Base-by-base conservation (phyloP, 2,888 invertebrate genomes). In the Coelinius sp. region DNA sequence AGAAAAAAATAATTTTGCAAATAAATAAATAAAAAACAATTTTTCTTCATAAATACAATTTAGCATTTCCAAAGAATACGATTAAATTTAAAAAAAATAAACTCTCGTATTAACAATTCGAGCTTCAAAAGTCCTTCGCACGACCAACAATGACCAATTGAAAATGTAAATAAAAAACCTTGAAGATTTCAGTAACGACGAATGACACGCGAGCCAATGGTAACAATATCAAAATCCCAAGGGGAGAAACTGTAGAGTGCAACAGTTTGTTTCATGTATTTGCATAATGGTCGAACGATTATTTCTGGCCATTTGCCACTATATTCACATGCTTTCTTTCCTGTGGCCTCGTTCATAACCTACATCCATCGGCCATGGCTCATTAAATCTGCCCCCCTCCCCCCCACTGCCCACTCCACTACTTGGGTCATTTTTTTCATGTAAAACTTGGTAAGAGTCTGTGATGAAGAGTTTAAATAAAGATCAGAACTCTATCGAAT, bases 261-360 rank as follows among this genome's bases (percentile, higher is more conserved):
- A 68, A 68, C 68, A 68, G 68, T 68, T 68, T 68, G 44, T 38
- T 22, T 31, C 44, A 25, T 68, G 53, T 24, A 68, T 68, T 68
- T 68, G 53, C 68, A 68, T 68, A 68, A 68, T 68, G 24, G 68
- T 38, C 25, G 56, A 56, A 56, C 68, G 38, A 56, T 68, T 4
- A 56, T 68, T 56, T 46, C 59, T 68, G 56, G 56, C 52, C 41
- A 25, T 38, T 41, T 56, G 68, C 68, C 68, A 53, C 35, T 46
- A 64, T 27, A 31, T 1, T 7, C 17, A 31, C 17, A 31, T 14
- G 20, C 10, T 56, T 56, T 31, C 31, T 56, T 56, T 27, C n/a
- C 56, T 17, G 14, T 56, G n/a, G 56, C 56, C 27, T 27, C 27
- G 27, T 56, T 17, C 14, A 59, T 31, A 31, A 49, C 3, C 17